A percentile compares a stretch with the other conserved stretches of the same genome.
These are phyloP conservation scores for Erythrolamprus reginae DNA, from an alignment of 2,113 vertebrate species.

Conservation along the genomic window DNA sequence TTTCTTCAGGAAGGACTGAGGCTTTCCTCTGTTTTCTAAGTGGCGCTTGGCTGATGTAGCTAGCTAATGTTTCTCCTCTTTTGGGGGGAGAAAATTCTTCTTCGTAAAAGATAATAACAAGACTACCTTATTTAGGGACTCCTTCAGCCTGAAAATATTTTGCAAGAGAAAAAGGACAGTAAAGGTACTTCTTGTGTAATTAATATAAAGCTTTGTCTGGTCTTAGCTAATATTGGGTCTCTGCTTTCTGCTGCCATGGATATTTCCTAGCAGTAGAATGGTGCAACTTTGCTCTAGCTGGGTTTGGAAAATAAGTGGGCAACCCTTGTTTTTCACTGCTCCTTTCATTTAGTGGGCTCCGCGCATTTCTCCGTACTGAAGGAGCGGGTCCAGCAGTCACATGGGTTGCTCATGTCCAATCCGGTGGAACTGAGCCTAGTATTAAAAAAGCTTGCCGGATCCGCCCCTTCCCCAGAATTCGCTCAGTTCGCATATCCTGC, in stretches of 20 bases:
- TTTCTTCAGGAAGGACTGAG: constrained; percentile 35
- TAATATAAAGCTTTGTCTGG: not conserved
- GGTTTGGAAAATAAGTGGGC: not conserved
- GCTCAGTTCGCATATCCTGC: too few species aligned
- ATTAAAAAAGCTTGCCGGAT: too few species aligned
- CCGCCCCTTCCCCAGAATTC: too few species aligned
- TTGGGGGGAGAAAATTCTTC: not conserved
- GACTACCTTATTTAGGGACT: not conserved
- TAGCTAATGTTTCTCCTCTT: constrained; percentile 12
- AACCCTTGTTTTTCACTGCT: not conserved
- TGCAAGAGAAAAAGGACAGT: not conserved
- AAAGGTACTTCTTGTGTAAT: not conserved
- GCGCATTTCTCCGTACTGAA: too few species aligned
- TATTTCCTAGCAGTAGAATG: not conserved
- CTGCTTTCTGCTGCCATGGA: not conserved
- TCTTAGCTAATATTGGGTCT: not conserved
- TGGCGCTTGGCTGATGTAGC: not conserved
- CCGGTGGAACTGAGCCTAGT: too few species aligned
- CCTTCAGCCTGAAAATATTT: not conserved
- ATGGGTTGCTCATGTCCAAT: too few species aligned
- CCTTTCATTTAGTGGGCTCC: not conserved
- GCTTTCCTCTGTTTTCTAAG: not conserved
- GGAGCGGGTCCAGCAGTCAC: too few species aligned
- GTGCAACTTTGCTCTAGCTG: not conserved
- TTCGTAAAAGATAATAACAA: not conserved